Base-by-base conservation (phyloP, 2,797 vertebrate species). In the Buceros bicornis region DNA sequence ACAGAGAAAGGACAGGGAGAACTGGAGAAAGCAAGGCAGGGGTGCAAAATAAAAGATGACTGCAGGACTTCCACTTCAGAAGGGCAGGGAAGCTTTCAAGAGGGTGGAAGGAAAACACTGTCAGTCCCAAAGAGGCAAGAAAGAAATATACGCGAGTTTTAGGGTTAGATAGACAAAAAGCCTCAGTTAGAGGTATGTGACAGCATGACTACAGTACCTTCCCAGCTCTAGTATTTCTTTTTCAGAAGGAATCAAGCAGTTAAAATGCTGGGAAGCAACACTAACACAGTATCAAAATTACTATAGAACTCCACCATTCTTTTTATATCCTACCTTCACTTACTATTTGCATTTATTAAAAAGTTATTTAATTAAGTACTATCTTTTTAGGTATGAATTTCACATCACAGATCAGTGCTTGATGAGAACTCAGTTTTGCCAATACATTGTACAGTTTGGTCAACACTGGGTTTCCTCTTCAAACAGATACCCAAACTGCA, bases 1-100 rank as follows among this genome's bases (percentile, higher is more conserved):
- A 58, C 87, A 84, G 66, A 86, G 91, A 88, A 94, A 94, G 91
- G 69, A 82, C 79, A 83, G 65, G 28, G 51, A 95, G 90, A 89
- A 90, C 35, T 45, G 43, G 35, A 94, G 92, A 94, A 96, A 92
- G 86, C 58, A 90, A 69, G 77, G 74, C 24, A 1, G 43, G 45
- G 58, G 21, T 45, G 26, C 28, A 22, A 90, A 95, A 90, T 3
- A 76, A 33, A 40, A 91, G 16, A 67, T 13, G 29, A 76, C 66
- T 35, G 17, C 35, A 20, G 50, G 61, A 54, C 62, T 91, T 64
- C 28, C 33, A 58, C 42, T 81, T 25, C 37, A 78, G 42, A 83
- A 74, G 29, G 28, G 51, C 40, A 74, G 51, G n/a, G 21, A 18
- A 93, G 11, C 16, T 90, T 88, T 56, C 2, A 2, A 57, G 33